These are phyloP conservation scores for Habrosyne pyritoides DNA, from an alignment of 2,888 invertebrate genomes.

Conservation along the genomic window DNA sequence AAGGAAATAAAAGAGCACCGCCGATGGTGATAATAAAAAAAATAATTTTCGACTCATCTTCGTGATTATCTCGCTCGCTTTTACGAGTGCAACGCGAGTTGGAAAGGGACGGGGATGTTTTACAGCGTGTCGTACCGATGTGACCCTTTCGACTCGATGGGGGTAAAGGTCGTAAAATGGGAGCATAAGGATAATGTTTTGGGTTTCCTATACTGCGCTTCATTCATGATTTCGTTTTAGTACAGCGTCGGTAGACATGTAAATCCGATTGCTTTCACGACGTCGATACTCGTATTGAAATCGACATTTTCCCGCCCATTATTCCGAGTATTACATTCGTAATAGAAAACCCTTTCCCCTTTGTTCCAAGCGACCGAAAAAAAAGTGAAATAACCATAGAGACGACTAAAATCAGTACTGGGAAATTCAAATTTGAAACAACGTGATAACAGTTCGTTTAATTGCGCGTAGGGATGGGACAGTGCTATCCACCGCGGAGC, in stretches of 20 bases:
- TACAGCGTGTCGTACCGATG: conserved; percentile 77
- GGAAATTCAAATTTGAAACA: conserved; percentile 70
- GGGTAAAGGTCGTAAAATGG: conserved; percentile 84
- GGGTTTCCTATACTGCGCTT: conserved; percentile 82
- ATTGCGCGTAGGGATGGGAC: conserved; percentile 68
- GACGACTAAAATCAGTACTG: conserved; percentile 39
- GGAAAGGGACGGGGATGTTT: conserved; percentile 63
- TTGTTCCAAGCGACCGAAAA: conserved; percentile 9
- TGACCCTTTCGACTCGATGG: conserved; percentile 82
- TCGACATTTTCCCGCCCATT: conserved; percentile 61
- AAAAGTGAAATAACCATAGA: conserved; percentile 9
- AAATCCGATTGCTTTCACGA: conserved; percentile 79
- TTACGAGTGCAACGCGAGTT: conserved; percentile 57
- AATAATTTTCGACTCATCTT: conserved; percentile 84
- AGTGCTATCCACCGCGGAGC: conserved; percentile 41
- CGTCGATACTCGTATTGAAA: conserved; percentile 69
- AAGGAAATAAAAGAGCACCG: conserved; percentile 85
- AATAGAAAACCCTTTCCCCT: conserved; percentile 55
- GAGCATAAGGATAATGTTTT: conserved; percentile 84
- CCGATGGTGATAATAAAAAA: conserved; percentile 84
- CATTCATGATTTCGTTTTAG: conserved; percentile 84
- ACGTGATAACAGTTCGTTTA: conserved; percentile 69
- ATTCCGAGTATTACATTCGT: conserved; percentile 73
- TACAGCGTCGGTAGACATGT: conserved; percentile 78
- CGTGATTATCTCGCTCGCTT: conserved; percentile 78